Evolutionary conservation across 1,140 invertebrate genomes (phyloP), one percentile per base, ranked within the genome.

Genomic region (Drosophila virilis): DNA sequence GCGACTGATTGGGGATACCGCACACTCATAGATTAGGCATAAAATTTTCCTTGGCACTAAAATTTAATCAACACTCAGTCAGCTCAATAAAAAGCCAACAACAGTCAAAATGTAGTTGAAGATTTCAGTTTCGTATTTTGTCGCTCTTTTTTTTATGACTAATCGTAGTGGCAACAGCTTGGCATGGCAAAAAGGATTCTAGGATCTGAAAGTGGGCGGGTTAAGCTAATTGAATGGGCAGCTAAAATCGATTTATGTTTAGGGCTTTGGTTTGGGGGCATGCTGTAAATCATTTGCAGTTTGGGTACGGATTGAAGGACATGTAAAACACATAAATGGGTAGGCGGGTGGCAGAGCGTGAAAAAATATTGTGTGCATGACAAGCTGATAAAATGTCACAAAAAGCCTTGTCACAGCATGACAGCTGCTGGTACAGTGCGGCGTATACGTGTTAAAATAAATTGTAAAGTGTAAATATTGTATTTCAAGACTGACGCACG

Each of bases 381-480:
- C 79, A 89, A 45, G 62, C 76, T 79, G 83, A 88, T 89, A 74
- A 77, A 86, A 72, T 86, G 79, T 50, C 65, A 69, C 48, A 68
- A 48, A 60, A 68, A 74, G 71, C 57, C 8, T 71, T 71, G 61
- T 71, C 79, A 77, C 79, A 80, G 84, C 83, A 62, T 69, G 84
- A 77, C 83, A 88, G 79, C 77, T 89, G 83, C 28, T 48, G 13
- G 71, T 59, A 68, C 48, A 57, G 38, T 43, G 33, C 43, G 61
- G 64, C 58, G 46, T 74, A 67, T 83, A 83, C 82, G 84, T 83
- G 83, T 83, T 82, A 65, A 86, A 86, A 86, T 74, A 86, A 88
- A 88, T 84, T 89, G 70, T 57, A 75, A 58, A 83, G 77, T 72
- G 80, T 78, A 89, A 89, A 88, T 89, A 89, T 89, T 84, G 70